Evolutionary conservation across 2,113 vertebrate genomes (phyloP), one percentile per base, ranked within the genome.

Genomic region (Prionailurus viverrinus): DNA sequence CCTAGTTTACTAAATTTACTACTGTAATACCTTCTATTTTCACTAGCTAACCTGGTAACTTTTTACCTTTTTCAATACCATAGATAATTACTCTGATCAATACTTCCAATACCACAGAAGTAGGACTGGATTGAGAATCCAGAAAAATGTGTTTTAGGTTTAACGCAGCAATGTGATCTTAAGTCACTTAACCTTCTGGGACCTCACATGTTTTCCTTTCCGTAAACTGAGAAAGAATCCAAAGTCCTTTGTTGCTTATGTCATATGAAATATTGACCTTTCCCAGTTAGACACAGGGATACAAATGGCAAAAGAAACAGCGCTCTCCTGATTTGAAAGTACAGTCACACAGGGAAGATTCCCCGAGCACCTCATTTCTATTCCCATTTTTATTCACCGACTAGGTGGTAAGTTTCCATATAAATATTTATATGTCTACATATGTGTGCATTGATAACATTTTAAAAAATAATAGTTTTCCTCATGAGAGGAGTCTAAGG

Each of bases 341-440:
- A 48, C 15, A 79, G 94, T 94, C 92, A 79, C 84, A 78, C 51
- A 92, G 74, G n/a, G 48, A 92, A 61, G n/a, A 55, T 96, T 97
- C 65, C 87, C 94, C 73, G 71, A 94, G 45, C 58, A 51, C 55
- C 58, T 85, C 18, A 81, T 76, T 86, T 91, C 80, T 81, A 39
- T 95, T 90, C 63, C 82, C 91, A 89, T 71, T 83, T 91, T 95
- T 94, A 68, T 91, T 96, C 90, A 73, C 53, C 82, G 88, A 61
- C 74, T 61, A 73, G 95, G 66, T 5, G 16, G 91, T 36, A 45
- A 33, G 16, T 97, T 96, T 85, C 61, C 66, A 13, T 78, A 97
- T 98, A 94, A 95, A 97, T 98, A 98, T 98, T 97, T 98, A 97
- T 98, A 82, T 85, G 87, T 84, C 80, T 92, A 91, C 95, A 63